Conservation (phyloP, 2,888 invertebrate species). For the Shargacucullia verbasci region DNA sequence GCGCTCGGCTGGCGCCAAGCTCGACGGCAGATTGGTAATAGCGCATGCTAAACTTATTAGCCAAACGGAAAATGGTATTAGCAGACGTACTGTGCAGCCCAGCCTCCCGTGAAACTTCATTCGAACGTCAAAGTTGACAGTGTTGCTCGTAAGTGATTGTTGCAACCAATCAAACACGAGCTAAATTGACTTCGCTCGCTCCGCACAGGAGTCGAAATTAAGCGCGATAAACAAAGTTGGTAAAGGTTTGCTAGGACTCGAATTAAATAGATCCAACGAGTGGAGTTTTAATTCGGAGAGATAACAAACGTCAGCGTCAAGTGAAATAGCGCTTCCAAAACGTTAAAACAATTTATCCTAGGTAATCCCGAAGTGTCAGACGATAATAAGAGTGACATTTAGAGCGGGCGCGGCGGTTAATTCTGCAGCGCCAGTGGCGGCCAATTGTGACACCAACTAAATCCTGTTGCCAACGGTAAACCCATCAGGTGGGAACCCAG, state of each 20-base stretch:
- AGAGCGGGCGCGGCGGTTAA: conserved; percentile 83
- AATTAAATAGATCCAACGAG: conserved; percentile 64
- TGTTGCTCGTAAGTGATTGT: conserved; percentile 84
- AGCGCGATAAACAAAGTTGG: conserved; percentile 69
- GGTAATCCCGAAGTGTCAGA: conserved; percentile 87
- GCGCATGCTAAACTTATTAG: conserved; percentile 88
- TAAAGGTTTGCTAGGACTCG: conserved; percentile 62
- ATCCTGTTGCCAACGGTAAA: conserved; percentile 84
- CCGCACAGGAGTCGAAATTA: conserved; percentile 69
- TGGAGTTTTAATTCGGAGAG: conserved; percentile 78
- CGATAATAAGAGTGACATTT: conserved; percentile 89
- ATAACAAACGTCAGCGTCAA: conserved; percentile 80
- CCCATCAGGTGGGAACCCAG: conserved; percentile 81
- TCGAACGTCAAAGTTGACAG: conserved; percentile 84
- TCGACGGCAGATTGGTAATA: conserved; percentile 87
- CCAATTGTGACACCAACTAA: conserved; percentile 86
- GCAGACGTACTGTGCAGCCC: conserved; percentile 75
- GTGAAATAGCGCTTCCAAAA: conserved; percentile 80
- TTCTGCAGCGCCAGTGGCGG: conserved; percentile 82
- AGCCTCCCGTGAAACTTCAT: conserved; percentile 80
- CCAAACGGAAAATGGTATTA: conserved; percentile 88
- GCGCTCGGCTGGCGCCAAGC: conserved; percentile 77
- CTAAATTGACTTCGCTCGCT: conserved; percentile 73
- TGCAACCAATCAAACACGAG: conserved; percentile 83
- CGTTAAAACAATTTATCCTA: conserved; percentile 88